Conservation (phyloP, 2,888 invertebrate species). For the Orchesella flavescens region DNA sequence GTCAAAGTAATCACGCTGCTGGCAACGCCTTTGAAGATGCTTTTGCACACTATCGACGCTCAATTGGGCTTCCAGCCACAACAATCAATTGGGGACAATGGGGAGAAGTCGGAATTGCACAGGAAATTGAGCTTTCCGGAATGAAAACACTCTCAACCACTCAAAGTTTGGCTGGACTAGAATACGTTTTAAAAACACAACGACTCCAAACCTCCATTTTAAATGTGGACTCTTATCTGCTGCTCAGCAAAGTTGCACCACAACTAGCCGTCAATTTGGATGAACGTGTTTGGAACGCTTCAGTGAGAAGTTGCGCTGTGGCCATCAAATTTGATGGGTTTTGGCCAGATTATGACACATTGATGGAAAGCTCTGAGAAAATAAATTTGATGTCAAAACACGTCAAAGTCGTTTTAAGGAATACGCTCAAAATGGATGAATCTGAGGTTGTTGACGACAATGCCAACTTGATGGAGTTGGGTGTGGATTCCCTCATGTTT, state of each 20-base stretch:
- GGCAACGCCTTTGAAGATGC: conserved; percentile 55
- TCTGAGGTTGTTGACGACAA: conserved; percentile 56
- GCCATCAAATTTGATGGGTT: conserved; percentile 41
- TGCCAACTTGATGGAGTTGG: conserved; percentile 56
- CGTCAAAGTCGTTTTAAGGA: conserved; percentile 35
- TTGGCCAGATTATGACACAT: conserved; percentile 39
- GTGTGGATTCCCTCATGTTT: conserved; percentile 61
- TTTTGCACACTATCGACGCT: conserved; percentile 19
- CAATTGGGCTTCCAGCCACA: conserved; percentile 1
- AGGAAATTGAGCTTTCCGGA: conserved; percentile 37
- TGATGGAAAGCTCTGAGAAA: conserved; percentile 10
- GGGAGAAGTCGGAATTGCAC: conserved; percentile 33
- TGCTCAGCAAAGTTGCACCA: not conserved
- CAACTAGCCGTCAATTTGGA: conserved; percentile 22
- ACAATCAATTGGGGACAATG: conserved; percentile 34
- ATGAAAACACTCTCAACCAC: conserved; percentile 15
- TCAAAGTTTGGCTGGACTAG: conserved; percentile 47
- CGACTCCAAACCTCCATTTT: conserved; percentile 15
- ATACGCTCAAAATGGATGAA: conserved; percentile 60
- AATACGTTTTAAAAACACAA: conserved; percentile 14
- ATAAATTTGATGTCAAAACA: conserved; percentile 20
- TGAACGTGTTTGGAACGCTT: conserved; percentile 19
- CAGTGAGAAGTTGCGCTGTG: not conserved
- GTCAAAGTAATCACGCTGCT: conserved; percentile 45
- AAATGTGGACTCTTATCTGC: conserved; percentile 3